Conservation (phyloP, 2,888 invertebrate species). For the Cerceris ruficornis region DNA sequence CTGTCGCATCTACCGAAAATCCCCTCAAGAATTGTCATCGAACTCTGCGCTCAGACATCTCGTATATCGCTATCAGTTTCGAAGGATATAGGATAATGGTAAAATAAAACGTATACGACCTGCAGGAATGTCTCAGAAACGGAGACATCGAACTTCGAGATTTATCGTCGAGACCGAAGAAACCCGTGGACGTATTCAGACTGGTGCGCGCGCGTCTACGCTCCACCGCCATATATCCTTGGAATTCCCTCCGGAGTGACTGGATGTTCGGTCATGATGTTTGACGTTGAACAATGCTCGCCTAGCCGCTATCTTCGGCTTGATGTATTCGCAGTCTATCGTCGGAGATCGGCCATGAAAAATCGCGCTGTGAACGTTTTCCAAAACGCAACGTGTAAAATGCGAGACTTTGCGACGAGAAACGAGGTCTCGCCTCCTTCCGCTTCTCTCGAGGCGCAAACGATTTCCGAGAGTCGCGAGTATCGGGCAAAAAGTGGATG, state of each 20-base stretch:
- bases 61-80: constrained; percentile 44
- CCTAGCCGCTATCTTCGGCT: constrained; percentile 29
- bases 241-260: constrained; percentile 23
- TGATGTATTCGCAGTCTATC: constrained; percentile 46
- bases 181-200: constrained; percentile 4
- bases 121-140: constrained; percentile 34
- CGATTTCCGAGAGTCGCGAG: neutral
- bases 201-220: neutral
- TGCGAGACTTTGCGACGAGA: constrained; percentile 18
- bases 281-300: constrained; percentile 61
- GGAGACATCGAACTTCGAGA: constrained; percentile 59
- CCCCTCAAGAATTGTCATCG: constrained; percentile 30
- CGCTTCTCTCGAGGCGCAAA: neutral
- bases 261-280: constrained; percentile 32
- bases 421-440: constrained; percentile 39
- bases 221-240: neutral
- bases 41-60: constrained; percentile 21
- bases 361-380: constrained; percentile 46
- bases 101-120: constrained; percentile 49
- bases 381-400: constrained; percentile 20
- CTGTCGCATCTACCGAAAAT: constrained; percentile 4
- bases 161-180: constrained; percentile 45
- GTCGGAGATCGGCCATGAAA: constrained; percentile 50
- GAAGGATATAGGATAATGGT: constrained; percentile 52
- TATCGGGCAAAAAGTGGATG: neutral